These are phyloP conservation scores for Coecobrya sp. DNA, from an alignment of 2,888 invertebrate species.

Conservation along the genomic window DNA sequence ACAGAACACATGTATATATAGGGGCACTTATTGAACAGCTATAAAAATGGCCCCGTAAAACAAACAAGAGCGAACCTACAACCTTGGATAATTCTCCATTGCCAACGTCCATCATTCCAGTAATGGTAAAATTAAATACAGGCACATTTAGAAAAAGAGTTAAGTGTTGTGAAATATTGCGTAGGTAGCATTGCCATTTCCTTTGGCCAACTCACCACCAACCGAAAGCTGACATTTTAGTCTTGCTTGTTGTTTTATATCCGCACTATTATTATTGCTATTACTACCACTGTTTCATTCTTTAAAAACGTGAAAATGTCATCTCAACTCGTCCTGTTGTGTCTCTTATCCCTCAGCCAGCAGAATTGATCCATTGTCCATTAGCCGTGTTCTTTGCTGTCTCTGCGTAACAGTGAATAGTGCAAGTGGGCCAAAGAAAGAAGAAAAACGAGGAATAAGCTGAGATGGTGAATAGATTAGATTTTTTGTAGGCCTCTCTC, in stretches of 20 bases:
- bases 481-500: background rate
- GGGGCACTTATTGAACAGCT: slow-evolving; percentile 1
- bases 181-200: too few species aligned
- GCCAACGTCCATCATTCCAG: too few species aligned
- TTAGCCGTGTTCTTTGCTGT: background rate
- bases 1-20: background rate
- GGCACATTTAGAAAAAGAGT: too few species aligned
- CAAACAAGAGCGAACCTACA: too few species aligned
- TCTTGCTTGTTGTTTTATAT: background rate
- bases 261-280: background rate
- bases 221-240: slow-evolving; percentile 20
- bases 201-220: background rate
- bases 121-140: too few species aligned
- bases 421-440: background rate
- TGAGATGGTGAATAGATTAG: slow-evolving; percentile 27
- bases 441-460: background rate
- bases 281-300: background rate
- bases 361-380: background rate
- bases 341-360: background rate
- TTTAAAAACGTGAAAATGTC: slow-evolving; percentile 14
- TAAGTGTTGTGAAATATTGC: too few species aligned
- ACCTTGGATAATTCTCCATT: too few species aligned
- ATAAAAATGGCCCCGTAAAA: background rate
- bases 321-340: background rate
- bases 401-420: background rate